These are phyloP conservation scores for Lysandra coridon DNA, from an alignment of 2,888 invertebrate species.

Conservation along the genomic window DNA sequence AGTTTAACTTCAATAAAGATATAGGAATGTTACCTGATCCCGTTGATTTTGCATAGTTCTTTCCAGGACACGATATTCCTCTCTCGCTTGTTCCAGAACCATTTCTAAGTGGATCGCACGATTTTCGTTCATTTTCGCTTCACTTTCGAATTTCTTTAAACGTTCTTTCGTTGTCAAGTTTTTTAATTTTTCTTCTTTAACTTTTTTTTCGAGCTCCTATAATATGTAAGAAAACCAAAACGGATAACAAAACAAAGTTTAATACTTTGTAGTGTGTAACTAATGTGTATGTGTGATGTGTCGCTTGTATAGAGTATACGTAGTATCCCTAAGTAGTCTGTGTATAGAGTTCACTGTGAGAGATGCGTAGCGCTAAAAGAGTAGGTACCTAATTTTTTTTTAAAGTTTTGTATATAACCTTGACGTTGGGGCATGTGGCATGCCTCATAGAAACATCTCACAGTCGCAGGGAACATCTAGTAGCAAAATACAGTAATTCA, in stretches of 20 bases:
- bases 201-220: constrained; percentile 64
- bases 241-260: not conserved
- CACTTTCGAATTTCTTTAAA: constrained; percentile 55
- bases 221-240: not conserved
- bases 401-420: too few relatives aligned
- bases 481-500: too few relatives aligned
- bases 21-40: constrained; percentile 54
- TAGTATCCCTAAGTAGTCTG: too few relatives aligned
- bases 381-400: too few relatives aligned
- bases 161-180: constrained; percentile 53
- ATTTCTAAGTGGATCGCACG: constrained; percentile 55
- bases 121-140: constrained; percentile 56
- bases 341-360: too few relatives aligned
- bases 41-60: constrained; percentile 57
- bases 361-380: too few relatives aligned
- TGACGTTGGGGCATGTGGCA: too few relatives aligned
- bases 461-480: too few relatives aligned
- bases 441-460: too few relatives aligned
- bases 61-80: constrained; percentile 54
- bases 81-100: constrained; percentile 55
- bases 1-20: too few relatives aligned
- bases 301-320: too few relatives aligned
- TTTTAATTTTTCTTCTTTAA: constrained; percentile 63
- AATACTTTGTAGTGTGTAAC: not conserved
- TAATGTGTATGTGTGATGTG: not conserved